These are phyloP conservation scores for Eupelmus urozonus DNA, from an alignment of 2,888 invertebrate genomes.

Conservation along the genomic window DNA sequence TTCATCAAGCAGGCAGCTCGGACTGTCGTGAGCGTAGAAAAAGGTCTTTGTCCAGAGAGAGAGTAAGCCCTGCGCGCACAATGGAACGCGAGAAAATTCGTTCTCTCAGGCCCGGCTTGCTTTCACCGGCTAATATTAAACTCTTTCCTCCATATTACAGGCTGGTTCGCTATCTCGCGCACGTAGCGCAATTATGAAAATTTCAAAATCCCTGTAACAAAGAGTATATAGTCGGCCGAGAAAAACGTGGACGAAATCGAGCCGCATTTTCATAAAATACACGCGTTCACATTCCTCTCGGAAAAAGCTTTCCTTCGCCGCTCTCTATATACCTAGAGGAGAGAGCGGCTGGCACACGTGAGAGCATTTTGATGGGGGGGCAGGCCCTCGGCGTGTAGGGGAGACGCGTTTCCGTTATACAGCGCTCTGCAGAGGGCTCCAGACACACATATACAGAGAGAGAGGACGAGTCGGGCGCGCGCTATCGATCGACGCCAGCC, in stretches of 20 bases:
- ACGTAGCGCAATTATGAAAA: not conserved
- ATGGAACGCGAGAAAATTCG: not conserved
- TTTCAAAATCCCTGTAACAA: not conserved
- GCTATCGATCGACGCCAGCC: constrained; percentile 46
- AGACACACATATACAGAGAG: not conserved
- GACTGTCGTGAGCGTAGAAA: too few relatives aligned
- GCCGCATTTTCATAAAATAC: constrained; percentile 19
- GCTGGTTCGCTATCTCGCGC: not conserved
- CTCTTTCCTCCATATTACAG: not conserved
- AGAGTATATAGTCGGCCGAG: not conserved
- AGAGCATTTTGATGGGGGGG: constrained; percentile 38
- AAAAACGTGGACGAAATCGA: too few relatives aligned
- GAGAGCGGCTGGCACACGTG: not conserved
- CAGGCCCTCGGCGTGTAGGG: not conserved
- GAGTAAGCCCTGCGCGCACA: too few relatives aligned
- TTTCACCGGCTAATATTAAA: not conserved
- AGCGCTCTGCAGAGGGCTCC: not conserved
- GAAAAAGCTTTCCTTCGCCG: constrained; percentile 1
- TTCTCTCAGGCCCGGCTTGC: not conserved
- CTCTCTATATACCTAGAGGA: not conserved
- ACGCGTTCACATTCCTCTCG: not conserved
- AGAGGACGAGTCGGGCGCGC: constrained; percentile 27
- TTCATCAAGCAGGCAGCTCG: too few relatives aligned
- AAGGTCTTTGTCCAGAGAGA: too few relatives aligned
- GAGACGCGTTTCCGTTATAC: not conserved